phyloP scores from a whole-genome alignment of 1,140 invertebrate species.

The Zaprionus ornatus region DNA sequence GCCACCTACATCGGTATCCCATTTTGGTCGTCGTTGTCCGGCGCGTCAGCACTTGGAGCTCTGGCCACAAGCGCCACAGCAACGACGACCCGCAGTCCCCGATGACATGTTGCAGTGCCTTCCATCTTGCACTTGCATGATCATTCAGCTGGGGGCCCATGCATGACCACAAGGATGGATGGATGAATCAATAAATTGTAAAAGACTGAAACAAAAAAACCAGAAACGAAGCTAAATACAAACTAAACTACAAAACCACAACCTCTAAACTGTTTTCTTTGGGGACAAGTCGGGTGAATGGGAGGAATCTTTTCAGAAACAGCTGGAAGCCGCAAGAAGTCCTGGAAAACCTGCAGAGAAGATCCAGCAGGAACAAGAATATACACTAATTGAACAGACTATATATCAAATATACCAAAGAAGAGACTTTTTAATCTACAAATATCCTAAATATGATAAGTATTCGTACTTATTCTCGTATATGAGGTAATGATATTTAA shows the following conservation, averaged over 20 bases:
- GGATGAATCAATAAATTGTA: too few species aligned
- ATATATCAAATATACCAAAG: too few species aligned
- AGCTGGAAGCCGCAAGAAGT: neutral
- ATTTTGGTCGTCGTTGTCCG: slow-evolving; percentile 25
- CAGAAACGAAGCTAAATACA: too few species aligned
- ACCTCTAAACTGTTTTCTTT: neutral
- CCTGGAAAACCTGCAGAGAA: neutral
- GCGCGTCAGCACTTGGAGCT: slow-evolving; percentile 48
- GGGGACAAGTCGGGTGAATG: neutral
- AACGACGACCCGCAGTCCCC: slow-evolving; percentile 38
- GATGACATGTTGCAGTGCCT: slow-evolving; percentile 10
- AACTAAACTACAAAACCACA: slow-evolving; percentile 5
- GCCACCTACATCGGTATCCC: slow-evolving; percentile 28
- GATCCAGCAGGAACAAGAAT: neutral
- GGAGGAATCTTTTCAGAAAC: neutral
- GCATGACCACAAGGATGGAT: slow-evolving; percentile 56
- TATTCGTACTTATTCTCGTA: too few species aligned
- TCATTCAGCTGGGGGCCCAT: slow-evolving; percentile 53
- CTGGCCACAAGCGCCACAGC: slow-evolving; percentile 27
- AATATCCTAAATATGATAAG: too few species aligned
- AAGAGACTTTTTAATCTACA: too few species aligned
- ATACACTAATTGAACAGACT: neutral
- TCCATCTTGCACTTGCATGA: neutral
- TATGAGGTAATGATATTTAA: too few species aligned
- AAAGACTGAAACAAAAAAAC: too few species aligned